A percentile compares a stretch with the other conserved stretches of the same genome.
Evolutionary conservation across 1,140 invertebrate genomes (phyloP).

Genomic region (Lerema accius): DNA sequence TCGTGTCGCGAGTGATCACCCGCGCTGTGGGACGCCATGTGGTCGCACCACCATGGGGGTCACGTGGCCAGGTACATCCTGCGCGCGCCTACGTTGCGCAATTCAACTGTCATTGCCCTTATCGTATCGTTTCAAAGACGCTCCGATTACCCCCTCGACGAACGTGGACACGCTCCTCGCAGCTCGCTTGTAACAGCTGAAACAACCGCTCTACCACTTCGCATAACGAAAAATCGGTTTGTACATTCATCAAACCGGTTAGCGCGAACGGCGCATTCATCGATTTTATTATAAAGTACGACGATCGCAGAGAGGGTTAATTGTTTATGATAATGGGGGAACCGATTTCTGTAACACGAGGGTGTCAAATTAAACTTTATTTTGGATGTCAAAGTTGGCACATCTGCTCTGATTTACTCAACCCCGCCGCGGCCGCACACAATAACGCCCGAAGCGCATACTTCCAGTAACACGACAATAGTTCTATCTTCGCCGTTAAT

Average conservation of each 20-base stretch:
- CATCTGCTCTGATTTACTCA: slow-evolving; percentile 76
- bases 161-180: slow-evolving; percentile 20
- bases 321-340: slow-evolving; percentile 63
- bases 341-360: slow-evolving; percentile 48
- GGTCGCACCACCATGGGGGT: slow-evolving; percentile 51
- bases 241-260: slow-evolving; percentile 33
- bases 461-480: slow-evolving; percentile 69
- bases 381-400: slow-evolving; percentile 58
- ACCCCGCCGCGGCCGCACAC: slow-evolving; percentile 29
- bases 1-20: slow-evolving; percentile 52
- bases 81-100: slow-evolving; percentile 63
- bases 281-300: slow-evolving; percentile 49
- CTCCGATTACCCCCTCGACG: slow-evolving; percentile 36
- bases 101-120: slow-evolving; percentile 54
- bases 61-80: slow-evolving; percentile 71
- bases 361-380: slow-evolving; percentile 56
- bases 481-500: slow-evolving; percentile 62
- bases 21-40: slow-evolving; percentile 55
- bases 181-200: slow-evolving; percentile 28
- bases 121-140: slow-evolving; percentile 40
- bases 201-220: slow-evolving; percentile 19
- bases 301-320: slow-evolving; percentile 43
- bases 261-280: slow-evolving; percentile 39
- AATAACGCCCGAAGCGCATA: slow-evolving; percentile 54
- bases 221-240: slow-evolving; percentile 25